Percentiles rank a stretch among this genome's conserved stretches.
Conservation (phyloP, 1,140 invertebrate species). For the Caerostris extrusa region DNA sequence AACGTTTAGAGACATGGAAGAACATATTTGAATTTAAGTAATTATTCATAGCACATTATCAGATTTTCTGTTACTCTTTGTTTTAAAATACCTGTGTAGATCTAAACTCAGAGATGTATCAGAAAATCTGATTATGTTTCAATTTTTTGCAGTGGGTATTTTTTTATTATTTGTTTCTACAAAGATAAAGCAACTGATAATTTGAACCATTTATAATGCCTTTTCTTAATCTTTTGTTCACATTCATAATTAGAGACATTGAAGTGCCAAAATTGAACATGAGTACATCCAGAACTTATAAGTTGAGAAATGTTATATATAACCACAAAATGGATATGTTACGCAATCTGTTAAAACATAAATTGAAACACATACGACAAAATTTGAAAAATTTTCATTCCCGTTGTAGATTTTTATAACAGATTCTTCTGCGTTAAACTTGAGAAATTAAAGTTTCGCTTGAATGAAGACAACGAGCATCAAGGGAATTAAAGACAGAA, state of each 20-base stretch:
- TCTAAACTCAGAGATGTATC: not conserved
- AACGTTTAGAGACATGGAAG: not conserved
- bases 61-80: not conserved
- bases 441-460: conserved; percentile 55
- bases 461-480: conserved; percentile 38
- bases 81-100: not conserved
- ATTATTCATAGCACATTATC: not conserved
- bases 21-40: not conserved
- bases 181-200: not conserved
- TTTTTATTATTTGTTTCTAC: not conserved
- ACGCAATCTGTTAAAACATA: conserved; percentile 33
- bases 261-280: not conserved
- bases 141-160: not conserved
- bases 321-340: conserved; percentile 51
- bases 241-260: not conserved
- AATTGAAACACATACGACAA: not conserved
- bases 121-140: not conserved
- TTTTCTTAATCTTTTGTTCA: not conserved
- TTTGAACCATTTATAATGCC: not conserved
- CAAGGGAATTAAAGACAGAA: conserved; percentile 15
- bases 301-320: not conserved
- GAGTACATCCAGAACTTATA: not conserved
- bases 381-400: conserved; percentile 47
- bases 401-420: conserved; percentile 17
- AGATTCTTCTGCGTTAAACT: conserved; percentile 17